These are phyloP conservation scores for Halichoerus grypus DNA, from an alignment of 2,113 vertebrate species.

Conservation along the genomic window DNA sequence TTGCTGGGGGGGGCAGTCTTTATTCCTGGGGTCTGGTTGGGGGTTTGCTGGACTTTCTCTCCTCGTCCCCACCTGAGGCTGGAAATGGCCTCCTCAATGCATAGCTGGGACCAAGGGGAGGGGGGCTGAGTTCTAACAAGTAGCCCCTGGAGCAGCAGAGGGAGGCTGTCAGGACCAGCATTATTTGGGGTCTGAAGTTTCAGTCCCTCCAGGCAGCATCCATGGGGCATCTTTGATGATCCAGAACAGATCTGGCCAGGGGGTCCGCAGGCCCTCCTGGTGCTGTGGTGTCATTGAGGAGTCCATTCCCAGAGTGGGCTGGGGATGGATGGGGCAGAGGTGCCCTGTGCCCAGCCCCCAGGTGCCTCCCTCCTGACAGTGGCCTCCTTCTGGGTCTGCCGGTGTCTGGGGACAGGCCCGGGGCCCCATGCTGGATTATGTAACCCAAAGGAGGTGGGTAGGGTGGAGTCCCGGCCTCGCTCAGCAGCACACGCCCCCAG, in stretches of 20 bases:
- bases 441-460: background rate
- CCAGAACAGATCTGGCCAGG: background rate
- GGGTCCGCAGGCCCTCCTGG: background rate
- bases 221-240: fast-evolving
- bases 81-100: background rate
- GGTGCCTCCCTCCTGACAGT: background rate
- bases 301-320: no score
- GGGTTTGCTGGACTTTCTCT: background rate
- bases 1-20: background rate
- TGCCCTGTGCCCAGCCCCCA: background rate
- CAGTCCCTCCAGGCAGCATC: background rate
- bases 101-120: background rate
- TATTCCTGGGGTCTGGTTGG: background rate
- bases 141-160: fast-evolving
- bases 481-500: background rate
- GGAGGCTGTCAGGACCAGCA: background rate
- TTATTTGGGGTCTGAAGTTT: no score
- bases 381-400: background rate
- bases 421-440: background rate
- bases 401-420: background rate
- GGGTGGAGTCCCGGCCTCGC: background rate
- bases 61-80: background rate
- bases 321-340: no score
- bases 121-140: background rate
- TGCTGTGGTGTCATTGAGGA: background rate